These are phyloP conservation scores for Scaptomyza tumidula DNA, from an alignment of 2,888 invertebrate genomes.

Conservation along the genomic window DNA sequence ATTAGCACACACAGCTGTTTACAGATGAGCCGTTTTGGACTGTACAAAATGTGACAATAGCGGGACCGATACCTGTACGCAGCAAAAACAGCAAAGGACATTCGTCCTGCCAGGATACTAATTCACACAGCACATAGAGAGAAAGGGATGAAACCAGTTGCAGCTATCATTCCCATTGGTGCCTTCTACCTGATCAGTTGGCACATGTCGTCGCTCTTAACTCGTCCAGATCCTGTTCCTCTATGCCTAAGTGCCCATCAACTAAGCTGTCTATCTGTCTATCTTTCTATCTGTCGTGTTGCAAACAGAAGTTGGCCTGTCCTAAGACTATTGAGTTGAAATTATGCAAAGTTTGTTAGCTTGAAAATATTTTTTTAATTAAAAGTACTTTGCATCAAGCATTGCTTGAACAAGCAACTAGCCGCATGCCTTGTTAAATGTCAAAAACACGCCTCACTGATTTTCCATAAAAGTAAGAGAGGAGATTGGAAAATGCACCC, in stretches of 20 bases:
- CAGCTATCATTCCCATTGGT: constrained; percentile 63
- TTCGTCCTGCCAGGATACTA: constrained; percentile 44
- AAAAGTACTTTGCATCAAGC: constrained; percentile 62
- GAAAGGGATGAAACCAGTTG: constrained; percentile 20
- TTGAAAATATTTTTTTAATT: constrained; percentile 73
- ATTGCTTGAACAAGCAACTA: constrained; percentile 42
- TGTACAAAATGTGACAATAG: constrained; percentile 54
- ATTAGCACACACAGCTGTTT: constrained; percentile 58
- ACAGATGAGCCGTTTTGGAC: constrained; percentile 28
- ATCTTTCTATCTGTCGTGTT: constrained; percentile 19
- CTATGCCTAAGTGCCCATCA: constrained; percentile 50
- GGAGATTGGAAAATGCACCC: background rate
- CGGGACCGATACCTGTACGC: constrained; percentile 41
- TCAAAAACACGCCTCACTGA: constrained; percentile 73
- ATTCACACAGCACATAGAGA: constrained; percentile 47
- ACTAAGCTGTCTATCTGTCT: constrained; percentile 41
- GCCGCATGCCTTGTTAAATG: constrained; percentile 70
- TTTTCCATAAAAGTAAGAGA: constrained; percentile 35
- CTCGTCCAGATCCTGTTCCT: constrained; percentile 21
- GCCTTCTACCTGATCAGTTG: constrained; percentile 71
- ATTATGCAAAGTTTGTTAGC: constrained; percentile 67
- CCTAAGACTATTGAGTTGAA: constrained; percentile 63
- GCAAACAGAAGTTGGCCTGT: constrained; percentile 29
- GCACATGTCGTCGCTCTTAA: constrained; percentile 68
- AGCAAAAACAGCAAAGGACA: constrained; percentile 18